Evolutionary conservation across 2,797 vertebrate genomes (phyloP).

Genomic region (Echeneis naucrates): DNA sequence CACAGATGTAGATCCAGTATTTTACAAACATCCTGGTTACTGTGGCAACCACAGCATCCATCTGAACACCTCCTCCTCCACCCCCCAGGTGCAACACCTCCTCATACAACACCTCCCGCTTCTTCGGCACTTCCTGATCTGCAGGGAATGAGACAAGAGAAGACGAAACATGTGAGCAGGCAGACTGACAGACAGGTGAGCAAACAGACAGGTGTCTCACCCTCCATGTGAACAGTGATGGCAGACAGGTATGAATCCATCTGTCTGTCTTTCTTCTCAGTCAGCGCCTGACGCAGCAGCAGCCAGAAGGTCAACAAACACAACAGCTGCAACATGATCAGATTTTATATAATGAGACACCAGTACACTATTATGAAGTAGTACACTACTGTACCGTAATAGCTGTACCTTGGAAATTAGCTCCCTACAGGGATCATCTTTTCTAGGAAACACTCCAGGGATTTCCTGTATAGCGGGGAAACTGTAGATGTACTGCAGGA

Average conservation of each 20-base stretch:
- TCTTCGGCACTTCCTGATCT: constrained; percentile 50
- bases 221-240: constrained; percentile 87
- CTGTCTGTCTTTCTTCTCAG: constrained; percentile 88
- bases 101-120: constrained; percentile 68
- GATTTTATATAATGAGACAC: too few species aligned
- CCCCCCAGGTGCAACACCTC: constrained; percentile 64
- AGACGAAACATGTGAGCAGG: constrained; percentile 3
- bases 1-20: constrained; percentile 97
- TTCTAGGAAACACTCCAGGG: constrained; percentile 89
- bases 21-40: constrained; percentile 95
- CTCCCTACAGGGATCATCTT: constrained; percentile 86
- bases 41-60: constrained; percentile 91
- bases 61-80: constrained; percentile 85
- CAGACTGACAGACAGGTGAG: constrained; percentile 4
- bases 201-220: constrained; percentile 74
- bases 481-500: constrained; percentile 95
- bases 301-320: constrained; percentile 96
- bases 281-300: constrained; percentile 92
- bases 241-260: constrained; percentile 78
- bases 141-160: background rate
- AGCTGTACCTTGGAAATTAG: constrained; percentile 90
- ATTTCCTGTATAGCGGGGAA: constrained; percentile 87
- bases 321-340: constrained; percentile 84
- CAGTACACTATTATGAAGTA: background rate
- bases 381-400: too few species aligned